These are phyloP conservation scores for Drosophila paulistorum DNA, from an alignment of 1,140 invertebrate species.

Conservation along the genomic window DNA sequence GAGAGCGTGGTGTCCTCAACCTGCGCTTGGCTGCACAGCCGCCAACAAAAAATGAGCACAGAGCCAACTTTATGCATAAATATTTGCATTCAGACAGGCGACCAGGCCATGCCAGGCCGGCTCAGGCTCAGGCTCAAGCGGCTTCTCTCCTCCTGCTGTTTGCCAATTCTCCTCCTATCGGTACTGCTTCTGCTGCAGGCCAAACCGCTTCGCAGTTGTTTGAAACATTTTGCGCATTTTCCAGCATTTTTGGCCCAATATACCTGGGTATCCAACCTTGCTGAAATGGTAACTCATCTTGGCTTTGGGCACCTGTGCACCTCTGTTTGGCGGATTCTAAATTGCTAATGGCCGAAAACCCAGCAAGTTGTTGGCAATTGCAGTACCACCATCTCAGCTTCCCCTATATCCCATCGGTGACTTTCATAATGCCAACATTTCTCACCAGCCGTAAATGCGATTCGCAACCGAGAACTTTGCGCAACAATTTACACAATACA, in stretches of 20 bases:
- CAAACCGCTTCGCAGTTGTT: constrained; percentile 32
- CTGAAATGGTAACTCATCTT: constrained; percentile 22
- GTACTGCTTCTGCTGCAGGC: constrained; percentile 31
- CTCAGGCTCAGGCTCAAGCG: not conserved
- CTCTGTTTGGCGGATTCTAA: constrained; percentile 48
- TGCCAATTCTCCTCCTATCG: not conserved
- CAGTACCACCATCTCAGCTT: constrained; percentile 21
- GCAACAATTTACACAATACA: constrained; percentile 70
- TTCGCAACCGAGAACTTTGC: constrained; percentile 27
- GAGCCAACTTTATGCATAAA: constrained; percentile 80
- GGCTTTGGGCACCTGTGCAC: constrained; percentile 40
- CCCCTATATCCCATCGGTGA: not conserved
- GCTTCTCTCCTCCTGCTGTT: too few species aligned
- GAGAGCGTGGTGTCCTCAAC: constrained; percentile 4
- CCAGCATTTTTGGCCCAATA: constrained; percentile 37
- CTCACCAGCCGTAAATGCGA: constrained; percentile 45
- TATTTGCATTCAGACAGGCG: constrained; percentile 71
- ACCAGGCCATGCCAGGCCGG: constrained; percentile 8
- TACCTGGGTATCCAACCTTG: constrained; percentile 15
- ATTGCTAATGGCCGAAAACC: constrained; percentile 63
- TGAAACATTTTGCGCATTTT: constrained; percentile 64
- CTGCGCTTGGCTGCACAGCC: constrained; percentile 44
- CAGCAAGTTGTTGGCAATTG: constrained; percentile 24
- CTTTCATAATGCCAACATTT: constrained; percentile 72
- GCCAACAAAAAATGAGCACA: constrained; percentile 71